Evolutionary conservation across 2,888 invertebrate species (phyloP).

Genomic region (Acronicta leporina): DNA sequence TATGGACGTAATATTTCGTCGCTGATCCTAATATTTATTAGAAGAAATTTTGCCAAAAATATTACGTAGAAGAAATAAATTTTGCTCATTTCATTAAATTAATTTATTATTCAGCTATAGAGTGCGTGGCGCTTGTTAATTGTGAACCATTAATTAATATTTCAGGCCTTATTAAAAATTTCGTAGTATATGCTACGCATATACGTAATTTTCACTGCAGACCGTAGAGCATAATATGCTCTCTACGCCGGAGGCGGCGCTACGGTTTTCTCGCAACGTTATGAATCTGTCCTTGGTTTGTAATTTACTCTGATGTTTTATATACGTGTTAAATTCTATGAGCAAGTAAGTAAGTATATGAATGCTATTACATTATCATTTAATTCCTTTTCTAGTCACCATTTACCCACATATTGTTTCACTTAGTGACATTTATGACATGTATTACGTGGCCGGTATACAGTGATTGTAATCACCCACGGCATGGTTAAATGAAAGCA

Average conservation of each 20-base stretch:
- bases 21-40: conserved; percentile 52
- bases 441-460: too few species aligned
- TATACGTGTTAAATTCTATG: neutral
- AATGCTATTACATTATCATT: too few species aligned
- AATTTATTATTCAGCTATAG: conserved; percentile 28
- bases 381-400: too few species aligned
- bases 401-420: too few species aligned
- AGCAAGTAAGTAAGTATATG: neutral
- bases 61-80: conserved; percentile 42
- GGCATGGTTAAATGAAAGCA: too few species aligned
- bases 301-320: conserved; percentile 10
- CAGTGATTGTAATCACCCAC: too few species aligned
- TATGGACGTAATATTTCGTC: conserved; percentile 59
- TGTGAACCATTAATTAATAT: conserved; percentile 40
- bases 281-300: conserved; percentile 4
- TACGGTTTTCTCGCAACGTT: neutral
- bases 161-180: conserved; percentile 29
- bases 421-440: too few species aligned
- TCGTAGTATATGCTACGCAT: conserved; percentile 4
- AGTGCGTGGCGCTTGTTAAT: conserved; percentile 43
- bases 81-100: conserved; percentile 48
- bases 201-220: too few species aligned
- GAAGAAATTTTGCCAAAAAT: conserved; percentile 40
- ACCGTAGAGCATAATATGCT: neutral
- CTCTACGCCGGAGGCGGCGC: neutral